Evolutionary conservation across 2,888 invertebrate genomes (phyloP), one percentile per base, ranked within the genome.

Genomic region (Lasioglossum marginatum): DNA sequence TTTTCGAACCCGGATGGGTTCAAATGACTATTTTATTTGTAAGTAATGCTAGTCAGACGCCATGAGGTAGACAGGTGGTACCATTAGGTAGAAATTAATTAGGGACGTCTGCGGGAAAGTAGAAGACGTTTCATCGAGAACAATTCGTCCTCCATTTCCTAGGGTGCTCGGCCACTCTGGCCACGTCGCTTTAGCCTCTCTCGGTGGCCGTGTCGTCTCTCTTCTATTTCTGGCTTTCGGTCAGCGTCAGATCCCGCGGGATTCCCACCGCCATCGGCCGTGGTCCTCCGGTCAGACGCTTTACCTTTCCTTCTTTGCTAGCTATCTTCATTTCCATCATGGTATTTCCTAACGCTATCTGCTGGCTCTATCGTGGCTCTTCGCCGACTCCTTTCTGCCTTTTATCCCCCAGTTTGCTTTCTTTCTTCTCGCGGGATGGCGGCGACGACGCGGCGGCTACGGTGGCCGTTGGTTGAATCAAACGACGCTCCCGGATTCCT

Each of bases 171-270:
- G 71, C 81, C 81, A 77, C 87, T 84, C 82, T 75, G 75, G 66
- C 77, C 81, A 82, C 79, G 78, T 87, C 72, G 63, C 45, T 12
- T 57, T 60, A 23, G 63, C 77, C 79, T n/a, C 27, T 88, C 82
- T 76, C 86, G 82, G 77, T 60, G 75, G 79, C 71, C 75, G 2
- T 81, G 77, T 82, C 87, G 86, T 90, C 81, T 86, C 89, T 89
- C 88, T 82, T 83, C 88, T 85, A 90, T 90, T 88, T 83, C 82
- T 87, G 78, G 85, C 86, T 88, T 89, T 87, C 89, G 90, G 88
- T 90, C 87, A 89, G 90, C 90, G 88, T 86, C 89, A 83, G 89
- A 86, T 91, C 92, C 91, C 91, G 81, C 86, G 90, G 77, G 83
- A 27, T 60, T 60, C 60, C 27, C 27, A 14, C 27, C 60, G 60